Evolutionary conservation across 2,797 vertebrate species (phyloP).

Genomic region (Cyclura pinguis): DNA sequence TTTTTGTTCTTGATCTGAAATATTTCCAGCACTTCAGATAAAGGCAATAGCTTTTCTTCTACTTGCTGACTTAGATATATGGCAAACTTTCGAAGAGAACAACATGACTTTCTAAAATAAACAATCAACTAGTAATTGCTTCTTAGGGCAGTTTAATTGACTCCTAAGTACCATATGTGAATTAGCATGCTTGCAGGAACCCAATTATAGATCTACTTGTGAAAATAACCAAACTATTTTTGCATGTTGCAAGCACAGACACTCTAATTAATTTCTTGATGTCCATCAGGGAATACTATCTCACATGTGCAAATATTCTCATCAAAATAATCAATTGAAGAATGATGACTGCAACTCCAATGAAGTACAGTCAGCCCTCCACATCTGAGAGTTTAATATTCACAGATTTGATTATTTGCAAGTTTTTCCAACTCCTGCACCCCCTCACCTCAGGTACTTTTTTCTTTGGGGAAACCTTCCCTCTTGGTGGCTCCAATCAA

Average conservation of each 20-base stretch:
- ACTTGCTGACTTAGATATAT: constrained; percentile 50
- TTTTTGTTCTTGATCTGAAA: constrained; percentile 9
- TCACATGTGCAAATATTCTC: constrained; percentile 46
- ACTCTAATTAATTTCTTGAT: constrained; percentile 63
- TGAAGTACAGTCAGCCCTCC: constrained; percentile 17
- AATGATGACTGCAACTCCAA: constrained; percentile 41
- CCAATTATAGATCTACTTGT: constrained; percentile 63
- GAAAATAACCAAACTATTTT: constrained; percentile 63
- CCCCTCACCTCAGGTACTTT: no score
- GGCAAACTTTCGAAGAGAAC: constrained; percentile 61
- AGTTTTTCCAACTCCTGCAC: no score
- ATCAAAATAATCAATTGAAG: constrained; percentile 34
- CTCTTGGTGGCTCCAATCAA: no score
- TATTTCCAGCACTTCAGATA: constrained; percentile 1
- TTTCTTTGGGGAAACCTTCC: no score
- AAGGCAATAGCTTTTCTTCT: constrained; percentile 45
- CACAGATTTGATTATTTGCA: no score
- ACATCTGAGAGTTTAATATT: no score
- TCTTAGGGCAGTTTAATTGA: constrained; percentile 69
- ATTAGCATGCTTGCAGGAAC: constrained; percentile 60
- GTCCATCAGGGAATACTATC: constrained; percentile 60
- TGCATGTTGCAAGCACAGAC: constrained; percentile 64
- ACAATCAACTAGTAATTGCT: constrained; percentile 72
- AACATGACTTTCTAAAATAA: constrained; percentile 68
- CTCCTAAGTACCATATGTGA: constrained; percentile 68